A percentile compares a stretch with the other conserved stretches of the same genome.
These are phyloP conservation scores for Premnoplex brunnescens DNA, from an alignment of 2,797 vertebrate genomes.

Conservation along the genomic window DNA sequence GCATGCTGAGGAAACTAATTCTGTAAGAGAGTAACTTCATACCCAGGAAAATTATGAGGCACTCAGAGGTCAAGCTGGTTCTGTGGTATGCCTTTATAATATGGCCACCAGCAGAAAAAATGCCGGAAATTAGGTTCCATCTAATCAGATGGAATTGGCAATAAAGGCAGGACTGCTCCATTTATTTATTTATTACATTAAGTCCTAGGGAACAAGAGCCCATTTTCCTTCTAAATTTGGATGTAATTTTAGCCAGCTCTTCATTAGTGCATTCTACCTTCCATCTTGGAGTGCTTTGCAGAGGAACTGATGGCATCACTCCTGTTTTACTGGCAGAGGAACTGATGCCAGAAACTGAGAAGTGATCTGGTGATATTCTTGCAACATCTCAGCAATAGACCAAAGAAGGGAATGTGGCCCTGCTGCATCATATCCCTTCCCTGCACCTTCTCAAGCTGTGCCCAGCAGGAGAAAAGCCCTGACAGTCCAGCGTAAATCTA, in stretches of 20 bases:
- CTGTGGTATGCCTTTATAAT: conserved; percentile 23
- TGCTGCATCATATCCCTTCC: neutral
- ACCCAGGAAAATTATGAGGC: conserved; percentile 3
- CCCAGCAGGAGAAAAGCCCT: neutral
- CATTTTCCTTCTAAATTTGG: conserved; percentile 50
- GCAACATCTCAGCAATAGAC: neutral
- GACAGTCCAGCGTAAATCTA: neutral
- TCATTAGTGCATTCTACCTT: conserved; percentile 36
- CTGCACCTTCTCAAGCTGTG: rapidly evolving
- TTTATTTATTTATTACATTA: conserved; percentile 59
- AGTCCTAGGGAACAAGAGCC: conserved; percentile 22
- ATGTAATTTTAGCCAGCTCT: conserved; percentile 22
- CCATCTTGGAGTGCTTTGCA: neutral
- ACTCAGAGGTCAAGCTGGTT: conserved; percentile 36
- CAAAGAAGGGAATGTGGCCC: neutral
- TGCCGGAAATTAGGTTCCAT: conserved; percentile 19
- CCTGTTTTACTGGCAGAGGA: neutral
- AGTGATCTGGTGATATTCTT: neutral
- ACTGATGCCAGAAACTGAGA: neutral
- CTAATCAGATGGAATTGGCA: conserved; percentile 51
- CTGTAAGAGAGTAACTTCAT: conserved; percentile 6
- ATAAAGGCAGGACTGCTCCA: neutral
- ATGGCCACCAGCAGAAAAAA: neutral
- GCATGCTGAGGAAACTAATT: conserved; percentile 37
- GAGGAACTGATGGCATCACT: neutral